phyloP scores from a whole-genome alignment of 2,113 vertebrate species.

The Panthera leo region DNA sequence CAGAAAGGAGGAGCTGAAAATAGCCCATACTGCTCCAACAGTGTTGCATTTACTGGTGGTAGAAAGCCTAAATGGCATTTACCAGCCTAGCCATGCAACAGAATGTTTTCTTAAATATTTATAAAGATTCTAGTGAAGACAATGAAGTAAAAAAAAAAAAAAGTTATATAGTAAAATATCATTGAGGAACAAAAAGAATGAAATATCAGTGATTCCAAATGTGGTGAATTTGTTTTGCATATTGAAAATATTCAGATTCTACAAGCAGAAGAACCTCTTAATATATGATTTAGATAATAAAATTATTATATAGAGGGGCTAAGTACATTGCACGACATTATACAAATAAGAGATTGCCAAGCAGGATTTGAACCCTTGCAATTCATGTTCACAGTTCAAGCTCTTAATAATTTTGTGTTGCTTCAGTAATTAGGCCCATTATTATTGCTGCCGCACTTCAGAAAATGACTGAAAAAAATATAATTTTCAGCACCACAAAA shows the following conservation, averaged over 20 bases:
- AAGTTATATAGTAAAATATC: not conserved
- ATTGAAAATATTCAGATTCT: not conserved
- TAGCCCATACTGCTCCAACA: not conserved
- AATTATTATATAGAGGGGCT: not conserved
- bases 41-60: not conserved
- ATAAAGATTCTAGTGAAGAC: not conserved
- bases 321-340: not conserved
- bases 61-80: not conserved
- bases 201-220: not conserved
- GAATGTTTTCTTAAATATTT: not conserved
- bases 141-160: not conserved
- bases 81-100: not conserved
- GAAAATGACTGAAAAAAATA: not conserved
- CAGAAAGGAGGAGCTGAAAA: conserved; percentile 15
- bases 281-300: not conserved
- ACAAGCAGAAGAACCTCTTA: not conserved
- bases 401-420: not conserved
- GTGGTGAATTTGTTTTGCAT: not conserved
- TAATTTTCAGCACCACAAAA: not conserved
- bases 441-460: not conserved
- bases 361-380: not conserved
- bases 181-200: not conserved
- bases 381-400: not conserved
- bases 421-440: not conserved
- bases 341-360: not conserved